Conservation (phyloP, 2,797 vertebrate genomes). For the Dendrocincla fuliginosa region DNA sequence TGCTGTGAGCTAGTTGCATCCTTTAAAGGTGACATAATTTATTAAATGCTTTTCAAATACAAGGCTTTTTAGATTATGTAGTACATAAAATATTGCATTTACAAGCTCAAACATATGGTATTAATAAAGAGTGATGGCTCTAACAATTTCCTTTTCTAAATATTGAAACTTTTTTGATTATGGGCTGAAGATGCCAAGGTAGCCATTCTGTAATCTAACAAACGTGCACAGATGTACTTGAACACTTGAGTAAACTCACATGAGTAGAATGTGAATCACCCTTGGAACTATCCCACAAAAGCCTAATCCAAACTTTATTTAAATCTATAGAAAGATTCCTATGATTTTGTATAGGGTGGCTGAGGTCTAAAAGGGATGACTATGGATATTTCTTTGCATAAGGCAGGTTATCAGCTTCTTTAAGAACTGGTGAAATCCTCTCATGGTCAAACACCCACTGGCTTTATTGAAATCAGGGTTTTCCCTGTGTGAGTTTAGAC, state of each 20-base stretch:
- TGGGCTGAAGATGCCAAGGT: not conserved
- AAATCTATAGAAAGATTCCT: not conserved
- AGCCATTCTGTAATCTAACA: conserved; percentile 5
- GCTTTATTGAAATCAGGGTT: not conserved
- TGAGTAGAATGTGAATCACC: conserved; percentile 8
- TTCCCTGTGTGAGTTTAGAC: not conserved
- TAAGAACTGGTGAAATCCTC: not conserved
- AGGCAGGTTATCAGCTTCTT: not conserved
- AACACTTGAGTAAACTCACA: not conserved
- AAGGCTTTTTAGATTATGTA: not conserved
- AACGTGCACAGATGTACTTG: not conserved
- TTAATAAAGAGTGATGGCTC: not conserved
- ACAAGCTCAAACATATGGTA: not conserved
- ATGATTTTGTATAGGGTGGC: not conserved
- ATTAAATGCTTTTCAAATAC: not conserved
- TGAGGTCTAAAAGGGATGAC: not conserved
- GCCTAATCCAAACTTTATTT: not conserved
- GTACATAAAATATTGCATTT: not conserved
- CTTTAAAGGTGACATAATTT: not conserved
- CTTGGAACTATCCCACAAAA: not conserved
- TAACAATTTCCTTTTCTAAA: conserved; percentile 16
- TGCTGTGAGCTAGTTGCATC: not conserved
- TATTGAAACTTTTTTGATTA: not conserved
- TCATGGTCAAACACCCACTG: not conserved
- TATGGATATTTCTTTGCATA: not conserved